Percentiles rank a stretch among this genome's conserved stretches.
These are phyloP conservation scores for Drosophila cracens DNA, from an alignment of 2,888 invertebrate species.

Conservation along the genomic window DNA sequence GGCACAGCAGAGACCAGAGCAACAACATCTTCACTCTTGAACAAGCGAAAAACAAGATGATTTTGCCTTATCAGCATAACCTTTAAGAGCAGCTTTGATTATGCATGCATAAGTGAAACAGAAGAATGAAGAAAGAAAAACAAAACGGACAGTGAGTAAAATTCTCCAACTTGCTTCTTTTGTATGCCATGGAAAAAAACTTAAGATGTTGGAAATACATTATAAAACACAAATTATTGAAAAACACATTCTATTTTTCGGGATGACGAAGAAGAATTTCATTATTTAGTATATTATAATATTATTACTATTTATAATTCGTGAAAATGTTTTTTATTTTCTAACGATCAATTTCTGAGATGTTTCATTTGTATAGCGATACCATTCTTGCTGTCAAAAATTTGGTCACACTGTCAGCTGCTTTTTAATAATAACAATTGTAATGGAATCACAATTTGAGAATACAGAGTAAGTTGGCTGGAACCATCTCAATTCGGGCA, in stretches of 20 bases:
- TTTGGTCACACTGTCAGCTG: slow-evolving; percentile 48
- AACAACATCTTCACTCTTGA: slow-evolving; percentile 47
- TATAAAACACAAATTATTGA: neutral
- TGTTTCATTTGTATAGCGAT: neutral
- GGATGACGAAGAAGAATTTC: neutral
- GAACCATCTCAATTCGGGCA: neutral
- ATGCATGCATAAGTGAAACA: neutral
- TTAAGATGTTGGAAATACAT: neutral
- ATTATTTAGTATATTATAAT: neutral
- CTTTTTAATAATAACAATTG: slow-evolving; percentile 11
- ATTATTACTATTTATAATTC: neutral
- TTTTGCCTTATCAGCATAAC: slow-evolving; percentile 12
- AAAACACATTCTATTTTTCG: neutral
- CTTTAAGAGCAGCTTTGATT: slow-evolving; percentile 22
- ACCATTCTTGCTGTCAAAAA: neutral
- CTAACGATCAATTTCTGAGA: neutral
- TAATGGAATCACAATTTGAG: slow-evolving; percentile 57
- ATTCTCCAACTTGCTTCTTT: neutral
- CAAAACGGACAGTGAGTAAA: neutral
- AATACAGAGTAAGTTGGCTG: slow-evolving; percentile 37
- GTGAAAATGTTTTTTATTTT: neutral
- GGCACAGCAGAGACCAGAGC: slow-evolving; percentile 13
- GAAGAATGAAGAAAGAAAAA: neutral
- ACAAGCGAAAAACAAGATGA: slow-evolving; percentile 16
- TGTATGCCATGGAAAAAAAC: neutral